A percentile compares a stretch with the other conserved stretches of the same genome.
These are phyloP conservation scores for Pheosia gnoma DNA, from an alignment of 2,888 invertebrate genomes.

Conservation along the genomic window DNA sequence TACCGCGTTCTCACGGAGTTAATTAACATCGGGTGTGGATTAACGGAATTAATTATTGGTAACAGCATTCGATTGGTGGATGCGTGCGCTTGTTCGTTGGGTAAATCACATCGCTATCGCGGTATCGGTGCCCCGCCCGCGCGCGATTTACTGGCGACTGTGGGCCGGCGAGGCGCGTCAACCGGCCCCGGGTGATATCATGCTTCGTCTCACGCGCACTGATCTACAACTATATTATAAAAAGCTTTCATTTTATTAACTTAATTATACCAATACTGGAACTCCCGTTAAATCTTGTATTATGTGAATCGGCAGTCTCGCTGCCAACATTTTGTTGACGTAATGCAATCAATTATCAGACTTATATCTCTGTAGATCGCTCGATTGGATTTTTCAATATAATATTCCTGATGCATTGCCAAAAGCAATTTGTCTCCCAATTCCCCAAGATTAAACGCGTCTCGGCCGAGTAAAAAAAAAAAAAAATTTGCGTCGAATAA, in stretches of 20 bases:
- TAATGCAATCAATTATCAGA: not conserved
- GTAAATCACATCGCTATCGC: slow-evolving; percentile 68
- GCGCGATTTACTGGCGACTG: slow-evolving; percentile 57
- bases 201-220: slow-evolving; percentile 24
- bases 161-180: slow-evolving; percentile 49
- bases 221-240: not conserved
- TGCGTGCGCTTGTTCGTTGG: slow-evolving; percentile 66
- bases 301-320: not conserved
- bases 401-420: not conserved
- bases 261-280: not conserved
- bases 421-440: slow-evolving; percentile 4
- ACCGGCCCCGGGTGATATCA: slow-evolving; percentile 57
- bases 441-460: slow-evolving; percentile 1
- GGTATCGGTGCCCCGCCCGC: slow-evolving; percentile 60
- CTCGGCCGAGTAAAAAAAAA: not conserved
- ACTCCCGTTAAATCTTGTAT: not conserved
- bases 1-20: slow-evolving; percentile 63
- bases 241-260: not conserved
- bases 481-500: not conserved
- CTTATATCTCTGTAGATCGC: not conserved
- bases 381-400: not conserved
- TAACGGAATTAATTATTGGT: slow-evolving; percentile 73
- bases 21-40: slow-evolving; percentile 67
- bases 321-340: not conserved
- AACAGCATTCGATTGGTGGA: slow-evolving; percentile 66